Base-by-base conservation (phyloP, 2,888 invertebrate species). In the Cephus sareptanus region DNA sequence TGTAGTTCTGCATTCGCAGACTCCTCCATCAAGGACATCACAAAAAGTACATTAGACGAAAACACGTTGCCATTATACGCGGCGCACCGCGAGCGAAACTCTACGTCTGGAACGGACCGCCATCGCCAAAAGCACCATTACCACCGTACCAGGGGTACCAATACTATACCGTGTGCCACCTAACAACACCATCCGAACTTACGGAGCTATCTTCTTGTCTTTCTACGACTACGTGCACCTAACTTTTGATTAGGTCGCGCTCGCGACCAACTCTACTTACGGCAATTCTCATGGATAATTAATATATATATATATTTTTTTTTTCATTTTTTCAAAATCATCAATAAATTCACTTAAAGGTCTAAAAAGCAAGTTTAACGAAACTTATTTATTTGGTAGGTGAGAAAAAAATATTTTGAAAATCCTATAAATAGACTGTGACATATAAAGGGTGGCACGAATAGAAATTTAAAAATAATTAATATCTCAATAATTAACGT, bases 1-100 rank as follows among this genome's bases (percentile, higher is more conserved):
- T 90, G 88, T 88, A 89, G 90, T 91, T 89, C 90, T 91, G 91
- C 91, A 91, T 91, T 91, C 91, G 91, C 91, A 91, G 91, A 91
- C 91, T 91, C 89, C 89, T 89, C 87, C 91, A 90, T 90, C 91
- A 91, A 91, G 91, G 91, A 91, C 91, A 91, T 89, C 87, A 89
- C 87, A 91, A 90, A 91, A 91, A 91, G 90, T 91, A 91, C 91
- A 91, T 90, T 91, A 91, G 91, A 91, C 90, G 90, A 91, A 90
- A 91, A 91, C 89, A 91, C 90, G 90, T 88, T 90, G 90, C 89
- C 90, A 90, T 90, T 90, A 90, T 89, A 86, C 87, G 83, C 87
- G 85, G 86, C 85, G 87, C 82, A 85, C 85, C 85, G 85, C 82
- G 83, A 74, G 79, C 85, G 83, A 85, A 87, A 86, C 83, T 83